Percentiles rank a stretch among this genome's conserved stretches.
Evolutionary conservation across 2,797 vertebrate species (phyloP).

Genomic region (Bovichtus diacanthus): DNA sequence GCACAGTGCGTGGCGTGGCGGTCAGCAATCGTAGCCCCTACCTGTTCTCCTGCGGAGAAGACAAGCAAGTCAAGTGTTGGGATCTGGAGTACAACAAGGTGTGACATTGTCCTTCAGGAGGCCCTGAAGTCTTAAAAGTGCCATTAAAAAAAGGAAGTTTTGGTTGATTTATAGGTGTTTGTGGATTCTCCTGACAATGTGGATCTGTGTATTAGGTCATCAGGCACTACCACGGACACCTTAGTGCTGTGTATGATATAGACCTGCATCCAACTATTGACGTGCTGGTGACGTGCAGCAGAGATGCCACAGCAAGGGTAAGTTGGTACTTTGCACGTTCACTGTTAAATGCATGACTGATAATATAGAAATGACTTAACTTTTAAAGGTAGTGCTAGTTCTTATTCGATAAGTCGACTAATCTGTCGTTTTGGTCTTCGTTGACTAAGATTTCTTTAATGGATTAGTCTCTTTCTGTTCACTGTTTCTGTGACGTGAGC

Average conservation of each 20-base stretch:
- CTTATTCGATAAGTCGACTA: too few species aligned
- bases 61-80: slow-evolving; percentile 99
- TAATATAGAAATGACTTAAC: not conserved
- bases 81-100: slow-evolving; percentile 99
- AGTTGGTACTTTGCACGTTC: slow-evolving; percentile 18
- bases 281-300: slow-evolving; percentile 96
- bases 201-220: slow-evolving; percentile 88
- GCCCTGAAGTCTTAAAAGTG: not conserved
- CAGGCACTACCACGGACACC: slow-evolving; percentile 97
- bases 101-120: not conserved
- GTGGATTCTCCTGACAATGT: not conserved
- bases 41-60: slow-evolving; percentile 98
- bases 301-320: slow-evolving; percentile 96
- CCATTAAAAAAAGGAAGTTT: not conserved
- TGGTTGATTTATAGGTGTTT: not conserved
- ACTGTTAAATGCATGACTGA: not conserved
- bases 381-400: too few species aligned
- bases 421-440: too few species aligned
- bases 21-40: slow-evolving; percentile 95
- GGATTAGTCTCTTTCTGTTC: too few species aligned
- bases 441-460: too few species aligned
- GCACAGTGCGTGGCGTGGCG: slow-evolving; percentile 96
- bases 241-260: slow-evolving; percentile 96
- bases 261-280: slow-evolving; percentile 98
- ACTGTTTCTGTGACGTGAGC: not conserved